Conservation (phyloP, 2,888 invertebrate genomes). For the Scrobipalpa costella region DNA sequence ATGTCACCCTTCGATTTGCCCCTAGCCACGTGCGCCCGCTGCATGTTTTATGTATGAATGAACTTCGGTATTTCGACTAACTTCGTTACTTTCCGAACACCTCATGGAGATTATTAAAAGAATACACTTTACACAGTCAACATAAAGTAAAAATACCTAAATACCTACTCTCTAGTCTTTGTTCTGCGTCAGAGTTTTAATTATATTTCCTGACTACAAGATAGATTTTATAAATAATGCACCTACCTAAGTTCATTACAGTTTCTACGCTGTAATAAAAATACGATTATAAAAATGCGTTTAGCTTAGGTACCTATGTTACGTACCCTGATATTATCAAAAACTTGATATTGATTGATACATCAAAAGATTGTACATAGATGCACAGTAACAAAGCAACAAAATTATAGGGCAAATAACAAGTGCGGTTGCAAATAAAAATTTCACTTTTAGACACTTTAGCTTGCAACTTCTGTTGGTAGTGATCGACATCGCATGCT, state of each 20-base stretch:
- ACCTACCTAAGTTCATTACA: background rate
- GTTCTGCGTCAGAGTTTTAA: background rate
- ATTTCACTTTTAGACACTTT: conserved; percentile 17
- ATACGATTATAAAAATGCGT: background rate
- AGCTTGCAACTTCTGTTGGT: conserved; percentile 21
- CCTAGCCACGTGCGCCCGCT: conserved; percentile 55
- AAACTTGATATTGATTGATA: no score
- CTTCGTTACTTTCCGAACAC: conserved; percentile 53
- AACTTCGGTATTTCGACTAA: conserved; percentile 56
- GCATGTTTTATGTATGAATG: conserved; percentile 73
- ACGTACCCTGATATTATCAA: no score
- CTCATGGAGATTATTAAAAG: conserved; percentile 51
- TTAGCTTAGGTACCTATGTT: background rate
- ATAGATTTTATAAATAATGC: background rate
- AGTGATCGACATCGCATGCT: conserved; percentile 58
- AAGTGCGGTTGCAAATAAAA: background rate
- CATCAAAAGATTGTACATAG: no score
- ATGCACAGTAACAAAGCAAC: no score
- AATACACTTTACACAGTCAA: conserved; percentile 15
- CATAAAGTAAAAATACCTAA: background rate
- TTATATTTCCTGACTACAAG: background rate
- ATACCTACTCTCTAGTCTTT: background rate
- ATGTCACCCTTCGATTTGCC: conserved; percentile 42
- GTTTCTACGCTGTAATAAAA: background rate
- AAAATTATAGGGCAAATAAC: background rate